Conservation (phyloP, 1,140 invertebrate species). For the Drosophila sproati region DNA sequence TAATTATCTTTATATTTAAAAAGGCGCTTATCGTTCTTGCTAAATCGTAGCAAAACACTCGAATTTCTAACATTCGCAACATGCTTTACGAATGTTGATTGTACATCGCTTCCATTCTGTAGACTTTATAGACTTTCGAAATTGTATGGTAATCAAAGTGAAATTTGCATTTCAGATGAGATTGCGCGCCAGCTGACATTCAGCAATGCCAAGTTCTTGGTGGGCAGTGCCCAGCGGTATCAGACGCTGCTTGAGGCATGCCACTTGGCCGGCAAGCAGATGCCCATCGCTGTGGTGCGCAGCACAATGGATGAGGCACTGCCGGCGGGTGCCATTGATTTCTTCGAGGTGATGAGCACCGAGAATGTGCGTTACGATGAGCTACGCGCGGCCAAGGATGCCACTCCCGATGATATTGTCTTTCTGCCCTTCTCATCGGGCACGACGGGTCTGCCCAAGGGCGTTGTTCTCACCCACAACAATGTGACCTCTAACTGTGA, state of each 20-base stretch:
- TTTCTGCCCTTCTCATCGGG: conserved; percentile 91
- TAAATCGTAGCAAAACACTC: too few relatives aligned
- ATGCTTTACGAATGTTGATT: too few relatives aligned
- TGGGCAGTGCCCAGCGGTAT: conserved; percentile 87
- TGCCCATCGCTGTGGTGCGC: conserved; percentile 87
- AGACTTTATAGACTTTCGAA: too few relatives aligned
- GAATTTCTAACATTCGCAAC: too few relatives aligned
- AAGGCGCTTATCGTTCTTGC: too few relatives aligned
- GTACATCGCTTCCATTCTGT: too few relatives aligned
- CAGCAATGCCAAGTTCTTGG: conserved; percentile 88
- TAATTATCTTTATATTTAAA: too few relatives aligned
- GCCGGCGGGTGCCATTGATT: conserved; percentile 86
- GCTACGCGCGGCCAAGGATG: conserved; percentile 82
- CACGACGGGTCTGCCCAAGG: conserved; percentile 96
- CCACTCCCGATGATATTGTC: conserved; percentile 85
- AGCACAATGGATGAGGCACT: conserved; percentile 74
- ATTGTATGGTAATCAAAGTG: neutral
- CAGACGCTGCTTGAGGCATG: conserved; percentile 85
- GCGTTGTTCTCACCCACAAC: conserved; percentile 91
- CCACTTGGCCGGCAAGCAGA: conserved; percentile 80
- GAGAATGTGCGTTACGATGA: conserved; percentile 84
- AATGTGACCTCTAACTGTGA: conserved; percentile 87
- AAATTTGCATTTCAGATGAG: conserved; percentile 87
- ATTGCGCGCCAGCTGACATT: conserved; percentile 89
- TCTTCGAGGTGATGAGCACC: conserved; percentile 86